Percentiles rank a stretch among this genome's conserved stretches.
phyloP scores from a whole-genome alignment of 2,113 vertebrate species.

The Ceyx melanurus region DNA sequence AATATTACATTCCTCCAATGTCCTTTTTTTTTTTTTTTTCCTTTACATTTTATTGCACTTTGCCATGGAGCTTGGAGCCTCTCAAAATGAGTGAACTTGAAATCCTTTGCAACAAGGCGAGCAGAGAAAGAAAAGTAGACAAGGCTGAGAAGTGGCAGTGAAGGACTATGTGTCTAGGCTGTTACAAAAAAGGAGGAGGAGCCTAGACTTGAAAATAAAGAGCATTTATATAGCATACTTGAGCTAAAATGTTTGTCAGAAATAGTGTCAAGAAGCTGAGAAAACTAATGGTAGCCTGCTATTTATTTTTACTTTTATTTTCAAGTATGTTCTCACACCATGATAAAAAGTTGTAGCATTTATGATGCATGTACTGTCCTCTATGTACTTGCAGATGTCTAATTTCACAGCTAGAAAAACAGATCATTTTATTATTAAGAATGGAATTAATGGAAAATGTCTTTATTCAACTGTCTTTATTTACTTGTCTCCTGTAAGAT shows the following conservation, averaged over 20 bases:
- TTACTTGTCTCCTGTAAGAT: background rate
- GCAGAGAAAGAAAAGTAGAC: background rate
- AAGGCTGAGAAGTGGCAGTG: background rate
- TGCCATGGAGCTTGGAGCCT: background rate
- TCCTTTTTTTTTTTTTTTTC: background rate
- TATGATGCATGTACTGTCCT: background rate
- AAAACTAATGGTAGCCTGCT: background rate
- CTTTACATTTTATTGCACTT: background rate
- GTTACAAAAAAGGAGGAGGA: background rate
- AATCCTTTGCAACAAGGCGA: background rate
- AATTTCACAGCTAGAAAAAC: background rate
- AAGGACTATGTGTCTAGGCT: no score
- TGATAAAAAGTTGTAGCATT: background rate
- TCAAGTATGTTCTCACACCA: background rate
- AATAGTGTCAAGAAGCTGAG: background rate
- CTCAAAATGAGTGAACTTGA: background rate
- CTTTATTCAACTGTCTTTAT: background rate
- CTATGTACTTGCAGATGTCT: background rate
- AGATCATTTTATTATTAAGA: background rate
- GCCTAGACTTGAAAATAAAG: background rate
- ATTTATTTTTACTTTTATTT: background rate
- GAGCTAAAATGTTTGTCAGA: background rate
- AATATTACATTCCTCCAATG: background rate
- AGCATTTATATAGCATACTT: background rate
- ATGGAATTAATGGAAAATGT: background rate